Percentiles rank a stretch among this genome's conserved stretches.
Evolutionary conservation across 2,113 vertebrate genomes (phyloP).

Genomic region (Balaenoptera acutorostrata): DNA sequence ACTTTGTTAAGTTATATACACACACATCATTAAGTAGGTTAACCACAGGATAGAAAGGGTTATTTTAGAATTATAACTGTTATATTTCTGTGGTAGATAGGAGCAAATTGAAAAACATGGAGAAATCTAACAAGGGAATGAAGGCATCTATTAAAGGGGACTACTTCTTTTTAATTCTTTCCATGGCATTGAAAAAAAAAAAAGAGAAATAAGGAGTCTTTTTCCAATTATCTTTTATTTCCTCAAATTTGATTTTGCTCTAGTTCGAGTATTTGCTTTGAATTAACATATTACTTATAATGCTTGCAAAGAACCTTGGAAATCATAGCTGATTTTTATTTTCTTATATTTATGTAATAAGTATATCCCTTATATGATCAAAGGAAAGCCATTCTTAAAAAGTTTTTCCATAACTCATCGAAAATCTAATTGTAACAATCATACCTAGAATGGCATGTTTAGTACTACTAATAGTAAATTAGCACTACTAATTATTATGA

Average conservation of each 20-base stretch:
- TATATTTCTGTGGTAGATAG: background rate
- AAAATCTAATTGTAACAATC: background rate
- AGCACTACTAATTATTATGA: background rate
- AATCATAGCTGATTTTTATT: background rate
- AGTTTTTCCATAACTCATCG: background rate
- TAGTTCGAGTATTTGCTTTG: background rate
- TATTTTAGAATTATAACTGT: background rate
- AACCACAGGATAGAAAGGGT: background rate
- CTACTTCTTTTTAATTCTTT: background rate
- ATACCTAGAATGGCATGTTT: background rate
- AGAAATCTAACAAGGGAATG: conserved; percentile 8
- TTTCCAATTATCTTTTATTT: background rate
- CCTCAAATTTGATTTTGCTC: background rate
- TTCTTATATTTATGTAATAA: background rate
- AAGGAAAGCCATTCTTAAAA: conserved; percentile 3
- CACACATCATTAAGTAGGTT: background rate
- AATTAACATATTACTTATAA: background rate
- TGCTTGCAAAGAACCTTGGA: background rate
- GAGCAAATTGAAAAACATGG: background rate
- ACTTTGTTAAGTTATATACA: background rate
- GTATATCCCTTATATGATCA: background rate
- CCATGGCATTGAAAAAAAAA: background rate
- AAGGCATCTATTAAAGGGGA: background rate
- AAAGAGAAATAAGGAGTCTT: background rate
- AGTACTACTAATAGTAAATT: background rate